Percentiles rank a stretch among this genome's conserved stretches.
Conservation (phyloP, 2,888 invertebrate species). For the Scaptomyza caliginosa region DNA sequence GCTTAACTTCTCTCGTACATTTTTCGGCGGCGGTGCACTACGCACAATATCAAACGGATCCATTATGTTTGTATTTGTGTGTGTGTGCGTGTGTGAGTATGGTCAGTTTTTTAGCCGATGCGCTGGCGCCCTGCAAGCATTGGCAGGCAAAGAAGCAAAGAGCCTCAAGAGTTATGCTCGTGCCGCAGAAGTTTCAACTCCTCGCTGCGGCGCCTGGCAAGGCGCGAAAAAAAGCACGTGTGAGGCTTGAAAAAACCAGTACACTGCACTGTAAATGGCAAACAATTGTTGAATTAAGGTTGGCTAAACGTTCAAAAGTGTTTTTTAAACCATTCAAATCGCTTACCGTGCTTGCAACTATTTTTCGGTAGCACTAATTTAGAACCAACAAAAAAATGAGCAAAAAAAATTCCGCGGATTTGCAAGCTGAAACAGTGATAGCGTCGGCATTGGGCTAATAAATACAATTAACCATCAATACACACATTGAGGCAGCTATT, state of each 20-base stretch:
- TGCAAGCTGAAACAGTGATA: neutral
- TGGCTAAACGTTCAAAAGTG: neutral
- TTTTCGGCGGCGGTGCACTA: constrained; percentile 43
- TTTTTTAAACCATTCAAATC: neutral
- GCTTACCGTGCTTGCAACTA: neutral
- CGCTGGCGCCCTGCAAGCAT: neutral
- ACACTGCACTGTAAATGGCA: neutral
- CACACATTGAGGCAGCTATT: neutral
- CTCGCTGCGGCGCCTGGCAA: neutral
- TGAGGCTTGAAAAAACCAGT: neutral
- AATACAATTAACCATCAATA: neutral
- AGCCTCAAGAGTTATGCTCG: no score
- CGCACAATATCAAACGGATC: constrained; percentile 54
- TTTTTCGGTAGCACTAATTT: neutral
- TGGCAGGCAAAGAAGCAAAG: no score
- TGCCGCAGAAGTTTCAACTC: neutral
- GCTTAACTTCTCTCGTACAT: constrained; percentile 8
- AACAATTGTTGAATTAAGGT: neutral
- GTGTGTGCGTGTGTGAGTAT: neutral
- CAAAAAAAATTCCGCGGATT: neutral
- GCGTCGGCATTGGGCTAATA: neutral
- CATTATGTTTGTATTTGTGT: constrained; percentile 24
- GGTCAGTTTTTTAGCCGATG: neutral
- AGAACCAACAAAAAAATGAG: constrained; percentile 1
- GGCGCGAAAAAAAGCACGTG: neutral